A percentile compares a stretch with the other conserved stretches of the same genome.
Evolutionary conservation across 2,113 vertebrate genomes (phyloP).

Genomic region (Oreotrochilus melanogaster): DNA sequence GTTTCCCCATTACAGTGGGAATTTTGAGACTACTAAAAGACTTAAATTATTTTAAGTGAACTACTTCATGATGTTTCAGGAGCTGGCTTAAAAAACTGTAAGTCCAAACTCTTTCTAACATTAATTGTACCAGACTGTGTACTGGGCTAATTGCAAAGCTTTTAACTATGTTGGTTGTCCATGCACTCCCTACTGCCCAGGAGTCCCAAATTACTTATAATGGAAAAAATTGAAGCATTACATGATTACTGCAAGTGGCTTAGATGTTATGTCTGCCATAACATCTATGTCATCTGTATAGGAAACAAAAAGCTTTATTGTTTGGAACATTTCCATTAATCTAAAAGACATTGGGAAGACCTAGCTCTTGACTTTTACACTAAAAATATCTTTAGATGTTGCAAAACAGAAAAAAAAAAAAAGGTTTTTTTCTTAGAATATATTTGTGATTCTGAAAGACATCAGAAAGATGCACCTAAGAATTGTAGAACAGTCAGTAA

Average conservation of each 20-base stretch:
- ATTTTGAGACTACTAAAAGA: not conserved
- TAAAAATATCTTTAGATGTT: not conserved
- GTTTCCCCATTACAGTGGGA: not conserved
- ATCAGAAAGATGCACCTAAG: not conserved
- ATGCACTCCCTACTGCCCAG: not conserved
- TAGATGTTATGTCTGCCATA: constrained; percentile 9
- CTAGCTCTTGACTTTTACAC: not conserved
- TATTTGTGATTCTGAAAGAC: not conserved
- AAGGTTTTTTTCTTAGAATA: accelerated
- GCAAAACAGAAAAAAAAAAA: not conserved
- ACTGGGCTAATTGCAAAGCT: constrained; percentile 40
- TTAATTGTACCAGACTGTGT: not conserved
- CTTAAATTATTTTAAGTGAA: not conserved
- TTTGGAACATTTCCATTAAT: constrained; percentile 11
- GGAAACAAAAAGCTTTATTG: not conserved
- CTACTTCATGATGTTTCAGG: not conserved
- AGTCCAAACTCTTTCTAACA: constrained; percentile 1
- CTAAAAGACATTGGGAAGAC: not conserved
- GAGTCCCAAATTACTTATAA: constrained; percentile 56
- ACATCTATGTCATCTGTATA: constrained; percentile 1
- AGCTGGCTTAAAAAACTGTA: not conserved
- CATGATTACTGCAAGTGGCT: constrained; percentile 12
- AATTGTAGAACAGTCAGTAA: not conserved
- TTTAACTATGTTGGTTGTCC: constrained; percentile 25
- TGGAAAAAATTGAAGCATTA: constrained; percentile 53